Conservation (phyloP, 1,140 invertebrate species). For the Temnothorax nylanderi region DNA sequence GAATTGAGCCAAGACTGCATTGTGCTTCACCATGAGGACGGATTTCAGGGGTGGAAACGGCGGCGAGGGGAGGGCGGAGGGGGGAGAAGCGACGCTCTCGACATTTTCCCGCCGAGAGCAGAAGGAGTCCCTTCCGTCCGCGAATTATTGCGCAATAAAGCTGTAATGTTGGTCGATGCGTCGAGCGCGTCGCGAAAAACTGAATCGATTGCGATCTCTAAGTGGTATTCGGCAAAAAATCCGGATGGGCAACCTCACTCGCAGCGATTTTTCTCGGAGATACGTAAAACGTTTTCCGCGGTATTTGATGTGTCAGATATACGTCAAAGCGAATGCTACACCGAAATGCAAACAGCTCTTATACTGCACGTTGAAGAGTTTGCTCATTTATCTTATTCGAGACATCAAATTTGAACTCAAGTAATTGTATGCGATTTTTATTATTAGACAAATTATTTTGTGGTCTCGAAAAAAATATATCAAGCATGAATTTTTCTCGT, state of each 20-base stretch:
- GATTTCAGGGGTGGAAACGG: background rate
- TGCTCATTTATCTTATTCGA: background rate
- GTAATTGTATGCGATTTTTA: background rate
- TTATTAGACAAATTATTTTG: background rate
- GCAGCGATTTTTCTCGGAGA: background rate
- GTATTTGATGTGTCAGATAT: background rate
- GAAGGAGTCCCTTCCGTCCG: conserved; percentile 1
- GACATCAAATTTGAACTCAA: background rate
- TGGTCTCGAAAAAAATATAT: background rate
- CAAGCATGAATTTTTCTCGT: background rate
- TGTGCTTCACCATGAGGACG: background rate
- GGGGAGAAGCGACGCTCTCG: background rate
- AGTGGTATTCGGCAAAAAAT: conserved; percentile 18
- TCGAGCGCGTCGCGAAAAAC: conserved; percentile 26
- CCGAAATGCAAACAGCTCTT: background rate
- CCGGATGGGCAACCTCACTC: background rate
- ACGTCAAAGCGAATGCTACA: background rate
- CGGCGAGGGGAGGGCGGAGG: background rate
- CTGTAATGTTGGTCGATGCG: conserved; percentile 37
- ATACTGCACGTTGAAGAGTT: no score
- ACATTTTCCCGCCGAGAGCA: conserved; percentile 28
- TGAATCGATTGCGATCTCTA: conserved; percentile 20
- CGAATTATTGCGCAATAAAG: conserved; percentile 64
- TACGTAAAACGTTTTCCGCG: background rate
- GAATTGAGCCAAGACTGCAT: conserved; percentile 64